Conservation (phyloP, 2,888 invertebrate genomes). For the Trisateles emortualis region DNA sequence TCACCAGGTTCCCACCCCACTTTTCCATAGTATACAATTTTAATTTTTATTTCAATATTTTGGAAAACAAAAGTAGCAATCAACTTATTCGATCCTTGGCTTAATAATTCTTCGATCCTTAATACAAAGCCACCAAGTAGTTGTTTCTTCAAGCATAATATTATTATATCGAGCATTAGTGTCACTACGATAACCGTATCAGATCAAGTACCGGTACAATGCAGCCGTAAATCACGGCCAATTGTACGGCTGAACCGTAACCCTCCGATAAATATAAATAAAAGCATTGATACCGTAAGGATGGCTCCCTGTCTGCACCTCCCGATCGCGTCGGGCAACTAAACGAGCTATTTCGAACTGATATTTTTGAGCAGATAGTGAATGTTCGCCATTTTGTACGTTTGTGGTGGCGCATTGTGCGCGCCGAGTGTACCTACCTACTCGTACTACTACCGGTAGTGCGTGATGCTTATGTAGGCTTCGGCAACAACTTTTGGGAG, state of each 20-base stretch:
- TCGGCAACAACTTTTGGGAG: conserved; percentile 11
- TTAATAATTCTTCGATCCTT: no score
- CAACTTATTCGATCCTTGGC: no score
- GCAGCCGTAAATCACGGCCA: conserved; percentile 41
- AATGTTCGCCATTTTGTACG: conserved; percentile 26
- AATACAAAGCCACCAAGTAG: no score
- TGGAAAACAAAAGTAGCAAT: no score
- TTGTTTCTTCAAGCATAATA: neutral
- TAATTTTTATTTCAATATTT: no score
- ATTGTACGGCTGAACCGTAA: conserved; percentile 33
- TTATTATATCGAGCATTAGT: neutral
- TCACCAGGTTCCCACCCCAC: no score
- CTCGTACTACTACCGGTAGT: no score
- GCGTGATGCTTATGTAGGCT: conserved; percentile 16
- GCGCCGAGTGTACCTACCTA: no score
- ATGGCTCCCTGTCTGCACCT: conserved; percentile 40
- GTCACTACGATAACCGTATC: conserved; percentile 28
- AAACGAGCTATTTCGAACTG: conserved; percentile 34
- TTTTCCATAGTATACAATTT: no score
- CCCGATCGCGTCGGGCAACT: conserved; percentile 19
- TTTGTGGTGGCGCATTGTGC: conserved; percentile 39
- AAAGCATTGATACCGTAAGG: conserved; percentile 40
- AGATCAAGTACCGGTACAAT: conserved; percentile 22
- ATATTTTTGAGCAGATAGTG: conserved; percentile 43
- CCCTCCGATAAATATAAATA: conserved; percentile 52